phyloP scores from a whole-genome alignment of 2,797 vertebrate species.

The Fringilla coelebs region DNA sequence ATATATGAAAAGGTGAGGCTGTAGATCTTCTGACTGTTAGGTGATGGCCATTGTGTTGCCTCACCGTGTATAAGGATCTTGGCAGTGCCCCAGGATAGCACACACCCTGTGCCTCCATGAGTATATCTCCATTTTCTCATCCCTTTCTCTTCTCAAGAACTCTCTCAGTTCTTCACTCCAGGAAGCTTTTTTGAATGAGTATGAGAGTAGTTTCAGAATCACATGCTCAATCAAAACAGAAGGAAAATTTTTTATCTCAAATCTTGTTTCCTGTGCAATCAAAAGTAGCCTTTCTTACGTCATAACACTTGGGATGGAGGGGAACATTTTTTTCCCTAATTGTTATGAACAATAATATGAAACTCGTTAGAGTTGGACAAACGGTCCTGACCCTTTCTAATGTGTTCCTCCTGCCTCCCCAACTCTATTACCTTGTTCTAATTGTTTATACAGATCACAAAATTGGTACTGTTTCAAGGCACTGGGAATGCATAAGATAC shows the following conservation, averaged over 20 bases:
- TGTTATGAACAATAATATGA: not conserved
- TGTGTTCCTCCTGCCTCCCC: not conserved
- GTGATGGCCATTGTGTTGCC: not conserved
- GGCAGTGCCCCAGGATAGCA: not conserved
- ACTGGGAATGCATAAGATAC: not conserved
- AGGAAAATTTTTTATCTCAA: not conserved
- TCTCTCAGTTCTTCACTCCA: not conserved
- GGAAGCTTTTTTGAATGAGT: not conserved
- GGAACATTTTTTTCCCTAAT: not conserved
- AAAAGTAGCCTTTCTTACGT: not conserved
- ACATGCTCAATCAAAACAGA: not conserved
- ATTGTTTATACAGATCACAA: not conserved
- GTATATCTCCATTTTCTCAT: not conserved
- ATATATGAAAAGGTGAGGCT: not conserved
- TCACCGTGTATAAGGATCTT: not conserved
- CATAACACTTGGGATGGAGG: not conserved
- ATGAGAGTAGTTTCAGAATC: not conserved
- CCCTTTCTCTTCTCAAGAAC: not conserved
- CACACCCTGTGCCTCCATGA: not conserved
- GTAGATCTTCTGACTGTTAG: not conserved
- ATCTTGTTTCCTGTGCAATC: slow-evolving; percentile 8
- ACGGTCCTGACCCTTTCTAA: not conserved
- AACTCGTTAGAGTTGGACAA: not conserved
- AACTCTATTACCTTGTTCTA: not conserved
- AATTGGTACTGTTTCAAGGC: not conserved